Base-by-base conservation (phyloP, 2,888 invertebrate species). In the Parascotia fuliginaria region DNA sequence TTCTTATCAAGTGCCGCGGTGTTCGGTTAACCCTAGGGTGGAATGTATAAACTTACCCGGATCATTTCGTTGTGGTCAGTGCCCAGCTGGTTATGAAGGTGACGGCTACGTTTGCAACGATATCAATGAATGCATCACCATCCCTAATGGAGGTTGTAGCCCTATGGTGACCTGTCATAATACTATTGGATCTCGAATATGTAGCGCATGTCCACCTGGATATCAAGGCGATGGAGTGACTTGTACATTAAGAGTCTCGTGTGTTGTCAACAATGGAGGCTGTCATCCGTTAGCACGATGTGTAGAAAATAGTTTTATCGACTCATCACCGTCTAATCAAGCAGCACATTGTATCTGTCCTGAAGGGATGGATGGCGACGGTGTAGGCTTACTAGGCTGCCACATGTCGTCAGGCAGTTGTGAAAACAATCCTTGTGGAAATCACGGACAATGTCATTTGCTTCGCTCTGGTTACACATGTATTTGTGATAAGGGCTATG, bases 61-160 rank as follows among this genome's bases (percentile, higher is more conserved):
- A 1, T 94, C 96, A 2, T 99, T 97, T 84, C 92, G 93, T 49
- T 99, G 99, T 79, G 97, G 96, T 0, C 92, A 93, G n/a, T 99
- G 99, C 84, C 97, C 98, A 0, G 72, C 89, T 65, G 97, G 98
- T 1, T 97, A 95, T 70, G 94, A 95, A 44, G 98, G 98, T 22
- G 97, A 97, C 83, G 98, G 98, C 0, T 95, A 94, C 72, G 93
- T 93, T 32, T 99, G 99, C 77, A 88, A 90, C 1, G 99, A 99
- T 79, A 94, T 98, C 41, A 95, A 99, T 77, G 99, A 99, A 87
- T 99, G 99, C 79, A 85, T 93, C 12, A 83, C 89, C 0, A 94
- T 95, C 68, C 97, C 97, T 75, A 96, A 97, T 74, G 98, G 98
- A 0, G 98, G 98, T 3, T 99, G 99, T 81, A 98, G 92, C 62